Base-by-base conservation (phyloP, 2,888 invertebrate species). In the Neuroscelio doddi region DNA sequence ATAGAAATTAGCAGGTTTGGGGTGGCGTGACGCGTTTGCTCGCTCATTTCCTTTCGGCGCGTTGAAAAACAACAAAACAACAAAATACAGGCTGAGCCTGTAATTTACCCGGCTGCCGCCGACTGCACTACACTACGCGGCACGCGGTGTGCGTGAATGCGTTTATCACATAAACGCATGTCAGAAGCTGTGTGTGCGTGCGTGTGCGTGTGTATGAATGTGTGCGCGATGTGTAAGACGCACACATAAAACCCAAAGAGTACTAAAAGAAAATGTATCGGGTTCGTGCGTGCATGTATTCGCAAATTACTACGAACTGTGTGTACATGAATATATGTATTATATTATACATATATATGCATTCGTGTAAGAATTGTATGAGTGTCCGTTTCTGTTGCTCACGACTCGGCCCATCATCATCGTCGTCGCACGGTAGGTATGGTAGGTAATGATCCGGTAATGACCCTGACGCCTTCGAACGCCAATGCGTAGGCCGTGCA, bases 1-100 rank as follows among this genome's bases (percentile, higher is more conserved):
- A 84, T 84, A 84, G 83, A 84, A 84, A 84, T 84, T 84, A 84
- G 83, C 84, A 80, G 83, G 83, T 82, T 83, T 82, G 82, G 83
- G 83, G 82, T 83, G 84, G 83, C 83, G 83, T 82, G 83, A 84
- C 82, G 83, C 83, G 82, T 82, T 83, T 83, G 83, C 82, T 84
- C 84, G 84, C 83, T 84, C 84, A 84, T 84, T 84, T 84, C 83
- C 84, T 84, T 83, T 83, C 83, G 83, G 83, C 82, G 84, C 82
- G 84, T 84, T 84, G 84, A 84, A 84, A 84, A 84, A 84, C 84
- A 84, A 84, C 84, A 84, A 84, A 84, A 84, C 84, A 83, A 84
- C 83, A 73, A 83, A 82, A 83, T 83, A 83, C 79, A 74, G 77
- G 65, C 72, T 78, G 79, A 83, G 84, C 80, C 84, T 83, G 84